Conservation (phyloP, 2,888 invertebrate genomes). For the Oscheius sp. region DNA sequence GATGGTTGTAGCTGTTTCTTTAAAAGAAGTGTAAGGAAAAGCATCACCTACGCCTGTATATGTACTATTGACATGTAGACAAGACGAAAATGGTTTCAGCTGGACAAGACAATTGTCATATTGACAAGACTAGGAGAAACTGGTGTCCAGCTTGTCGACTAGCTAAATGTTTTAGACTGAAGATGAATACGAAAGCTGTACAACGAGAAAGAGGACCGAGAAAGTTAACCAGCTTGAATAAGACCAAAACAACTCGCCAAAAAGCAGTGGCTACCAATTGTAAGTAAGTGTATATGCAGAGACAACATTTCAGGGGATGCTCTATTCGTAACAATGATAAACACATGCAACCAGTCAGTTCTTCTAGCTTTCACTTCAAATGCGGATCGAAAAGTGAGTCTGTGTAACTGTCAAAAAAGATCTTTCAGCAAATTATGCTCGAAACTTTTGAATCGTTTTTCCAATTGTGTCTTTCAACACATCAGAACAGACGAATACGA, state of each 20-base stretch:
- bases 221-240: constrained; percentile 8
- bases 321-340: constrained; percentile 39
- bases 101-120: constrained; percentile 82
- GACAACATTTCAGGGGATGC: constrained; percentile 41
- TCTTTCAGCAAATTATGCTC: constrained; percentile 20
- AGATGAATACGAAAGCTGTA: constrained; percentile 86
- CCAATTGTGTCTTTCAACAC: constrained; percentile 11
- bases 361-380: constrained; percentile 42
- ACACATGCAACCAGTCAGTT: constrained; percentile 32
- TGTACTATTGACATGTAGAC: constrained; percentile 31
- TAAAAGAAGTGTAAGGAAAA: constrained; percentile 79
- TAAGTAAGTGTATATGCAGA: not conserved
- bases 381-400: constrained; percentile 17
- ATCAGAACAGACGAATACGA: not conserved
- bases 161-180: constrained; percentile 83
- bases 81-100: constrained; percentile 75
- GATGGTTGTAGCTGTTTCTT: constrained; percentile 92
- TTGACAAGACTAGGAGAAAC: constrained; percentile 86
- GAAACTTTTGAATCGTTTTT: constrained; percentile 36
- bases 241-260: not conserved
- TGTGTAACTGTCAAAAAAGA: not conserved
- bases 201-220: constrained; percentile 86
- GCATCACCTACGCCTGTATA: constrained; percentile 53
- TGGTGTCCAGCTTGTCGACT: constrained; percentile 89
- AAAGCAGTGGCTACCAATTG: not conserved